Evolutionary conservation across 2,797 vertebrate species (phyloP).

Genomic region (Fistularia tabacaria): DNA sequence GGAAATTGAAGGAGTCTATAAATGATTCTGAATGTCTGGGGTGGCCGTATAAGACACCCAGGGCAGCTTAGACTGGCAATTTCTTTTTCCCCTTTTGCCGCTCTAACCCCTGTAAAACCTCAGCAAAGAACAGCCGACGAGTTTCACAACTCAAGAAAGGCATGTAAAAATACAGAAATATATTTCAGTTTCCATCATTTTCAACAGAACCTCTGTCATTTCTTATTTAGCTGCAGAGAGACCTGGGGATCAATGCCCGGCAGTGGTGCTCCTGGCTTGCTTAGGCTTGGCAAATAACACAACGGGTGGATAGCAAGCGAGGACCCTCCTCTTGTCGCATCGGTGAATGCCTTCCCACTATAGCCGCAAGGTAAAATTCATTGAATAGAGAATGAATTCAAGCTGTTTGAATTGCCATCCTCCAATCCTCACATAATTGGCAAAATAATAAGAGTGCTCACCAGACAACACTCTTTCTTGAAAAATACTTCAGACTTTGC

Average conservation of each 20-base stretch:
- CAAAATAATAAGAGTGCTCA: no score
- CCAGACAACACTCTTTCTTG: background rate
- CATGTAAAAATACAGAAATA: conserved; percentile 13
- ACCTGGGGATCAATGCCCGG: conserved; percentile 1
- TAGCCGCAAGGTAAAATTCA: no score
- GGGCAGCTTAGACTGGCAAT: conserved; percentile 30
- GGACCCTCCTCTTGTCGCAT: background rate
- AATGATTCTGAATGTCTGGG: conserved; percentile 39
- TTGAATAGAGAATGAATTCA: no score
- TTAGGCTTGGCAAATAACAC: background rate
- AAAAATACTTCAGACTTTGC: conserved; percentile 13
- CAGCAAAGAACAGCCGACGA: conserved; percentile 17
- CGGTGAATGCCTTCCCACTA: background rate
- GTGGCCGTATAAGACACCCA: conserved; percentile 48
- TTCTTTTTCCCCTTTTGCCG: conserved; percentile 5
- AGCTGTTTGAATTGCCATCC: no score
- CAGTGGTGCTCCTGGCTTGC: background rate
- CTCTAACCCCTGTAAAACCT: conserved; percentile 14
- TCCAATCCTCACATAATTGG: no score
- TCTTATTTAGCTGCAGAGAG: background rate
- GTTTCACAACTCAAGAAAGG: conserved; percentile 19
- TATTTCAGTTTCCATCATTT: conserved; percentile 20
- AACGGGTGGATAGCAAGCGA: background rate
- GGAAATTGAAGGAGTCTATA: conserved; percentile 28
- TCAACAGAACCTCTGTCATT: conserved; percentile 21